Conservation (phyloP, 2,113 vertebrate species). For the Sylvilagus bachmani region DNA sequence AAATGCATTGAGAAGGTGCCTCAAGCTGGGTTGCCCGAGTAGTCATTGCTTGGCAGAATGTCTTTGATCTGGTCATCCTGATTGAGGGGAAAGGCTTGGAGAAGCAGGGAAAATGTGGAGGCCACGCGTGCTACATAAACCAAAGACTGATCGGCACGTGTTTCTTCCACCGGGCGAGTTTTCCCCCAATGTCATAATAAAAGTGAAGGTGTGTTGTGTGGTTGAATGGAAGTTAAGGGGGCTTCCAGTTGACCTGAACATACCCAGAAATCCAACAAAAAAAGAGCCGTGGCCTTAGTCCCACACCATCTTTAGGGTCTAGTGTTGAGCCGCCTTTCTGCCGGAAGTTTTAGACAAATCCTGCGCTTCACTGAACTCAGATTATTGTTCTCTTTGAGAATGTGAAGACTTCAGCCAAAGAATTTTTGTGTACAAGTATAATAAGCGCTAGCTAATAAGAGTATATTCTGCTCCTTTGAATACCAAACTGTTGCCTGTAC, state of each 20-base stretch:
- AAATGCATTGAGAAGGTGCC: not conserved
- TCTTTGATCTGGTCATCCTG: not conserved
- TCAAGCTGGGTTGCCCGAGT: not conserved
- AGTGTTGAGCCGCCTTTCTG: not conserved
- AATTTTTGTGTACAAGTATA: not conserved
- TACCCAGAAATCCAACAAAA: conserved; percentile 49
- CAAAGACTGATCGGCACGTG: conserved; percentile 73
- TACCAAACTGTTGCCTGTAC: conserved; percentile 68
- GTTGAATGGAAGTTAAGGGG: not conserved
- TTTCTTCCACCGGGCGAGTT: conserved; percentile 33
- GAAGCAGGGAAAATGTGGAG: not conserved
- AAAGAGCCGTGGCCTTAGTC: not conserved
- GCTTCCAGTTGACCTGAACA: not conserved
- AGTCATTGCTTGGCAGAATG: not conserved
- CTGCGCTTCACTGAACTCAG: not conserved
- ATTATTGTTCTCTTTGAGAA: conserved; percentile 60
- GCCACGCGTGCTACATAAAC: conserved; percentile 59
- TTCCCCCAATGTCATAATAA: not conserved
- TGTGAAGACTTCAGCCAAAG: conserved; percentile 66
- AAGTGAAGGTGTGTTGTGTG: not conserved
- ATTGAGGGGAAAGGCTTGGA: not conserved
- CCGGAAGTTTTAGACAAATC: not conserved
- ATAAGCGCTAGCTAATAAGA: not conserved
- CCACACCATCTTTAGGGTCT: not conserved
- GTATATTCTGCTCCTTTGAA: conserved; percentile 57